These are phyloP conservation scores for Sinelater perroti DNA, from an alignment of 2,888 invertebrate genomes.

Conservation along the genomic window DNA sequence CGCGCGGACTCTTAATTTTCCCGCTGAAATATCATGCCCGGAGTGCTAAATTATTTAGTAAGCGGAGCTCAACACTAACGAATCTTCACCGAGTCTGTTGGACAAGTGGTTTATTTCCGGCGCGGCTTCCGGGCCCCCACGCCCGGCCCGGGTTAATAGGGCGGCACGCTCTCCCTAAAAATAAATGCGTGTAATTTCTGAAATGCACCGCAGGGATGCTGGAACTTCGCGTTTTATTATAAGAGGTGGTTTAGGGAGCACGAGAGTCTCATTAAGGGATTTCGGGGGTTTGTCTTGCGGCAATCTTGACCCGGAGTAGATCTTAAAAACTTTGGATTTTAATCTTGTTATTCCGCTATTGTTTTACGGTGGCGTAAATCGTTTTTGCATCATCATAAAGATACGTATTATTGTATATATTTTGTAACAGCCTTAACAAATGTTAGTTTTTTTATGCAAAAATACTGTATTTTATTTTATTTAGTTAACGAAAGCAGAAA, in stretches of 20 bases:
- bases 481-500: too few species aligned
- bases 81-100: constrained; percentile 1
- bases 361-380: too few species aligned
- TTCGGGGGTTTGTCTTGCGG: not conserved
- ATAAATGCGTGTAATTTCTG: constrained; percentile 7
- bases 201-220: constrained; percentile 10
- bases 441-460: too few species aligned
- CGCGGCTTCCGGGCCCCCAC: not conserved
- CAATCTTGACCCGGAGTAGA: constrained; percentile 2
- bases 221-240: constrained; percentile 7
- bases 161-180: constrained; percentile 1
- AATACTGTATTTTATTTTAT: too few species aligned
- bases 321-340: constrained; percentile 12
- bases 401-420: too few species aligned
- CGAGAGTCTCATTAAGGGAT: constrained; percentile 14
- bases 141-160: constrained; percentile 2
- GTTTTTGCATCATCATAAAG: too few species aligned
- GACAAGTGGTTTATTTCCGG: constrained; percentile 6
- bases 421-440: too few species aligned
- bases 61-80: not conserved
- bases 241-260: constrained; percentile 6
- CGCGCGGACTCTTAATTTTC: not conserved
- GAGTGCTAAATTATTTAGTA: constrained; percentile 1
- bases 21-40: constrained; percentile 7
- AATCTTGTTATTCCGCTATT: not conserved